These are phyloP conservation scores for Glaucomys volans DNA, from an alignment of 2,113 vertebrate genomes.

Conservation along the genomic window DNA sequence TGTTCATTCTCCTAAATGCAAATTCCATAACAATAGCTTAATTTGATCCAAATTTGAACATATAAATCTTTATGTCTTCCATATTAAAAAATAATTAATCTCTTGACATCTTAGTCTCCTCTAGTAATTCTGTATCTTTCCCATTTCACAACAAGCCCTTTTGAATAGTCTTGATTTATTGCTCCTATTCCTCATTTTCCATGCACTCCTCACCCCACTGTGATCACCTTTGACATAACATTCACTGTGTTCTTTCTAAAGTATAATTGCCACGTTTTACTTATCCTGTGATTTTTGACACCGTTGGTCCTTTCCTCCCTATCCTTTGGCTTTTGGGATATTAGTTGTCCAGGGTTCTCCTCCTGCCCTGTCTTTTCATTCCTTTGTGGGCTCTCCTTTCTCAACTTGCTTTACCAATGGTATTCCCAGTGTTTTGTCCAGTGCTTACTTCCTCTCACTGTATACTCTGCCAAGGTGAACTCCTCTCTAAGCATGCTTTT, in stretches of 20 bases:
- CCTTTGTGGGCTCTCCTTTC: not conserved
- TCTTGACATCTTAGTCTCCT: not conserved
- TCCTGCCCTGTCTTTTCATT: not conserved
- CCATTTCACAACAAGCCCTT: not conserved
- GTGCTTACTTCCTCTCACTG: not conserved
- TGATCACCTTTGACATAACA: not conserved
- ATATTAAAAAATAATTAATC: not conserved
- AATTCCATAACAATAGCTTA: not conserved
- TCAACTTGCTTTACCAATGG: too few relatives aligned
- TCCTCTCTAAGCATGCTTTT: not conserved
- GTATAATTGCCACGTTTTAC: not conserved
- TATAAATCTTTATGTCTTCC: not conserved
- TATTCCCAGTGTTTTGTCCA: not conserved
- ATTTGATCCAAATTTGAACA: not conserved
- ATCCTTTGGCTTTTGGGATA: not conserved
- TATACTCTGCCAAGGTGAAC: not conserved
- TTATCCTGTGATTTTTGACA: not conserved
- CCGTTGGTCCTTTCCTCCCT: not conserved
- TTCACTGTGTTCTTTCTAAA: not conserved
- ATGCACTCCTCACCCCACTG: not conserved
- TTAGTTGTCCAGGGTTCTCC: not conserved
- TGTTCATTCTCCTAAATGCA: not conserved
- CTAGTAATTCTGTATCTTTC: not conserved
- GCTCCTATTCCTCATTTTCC: not conserved
- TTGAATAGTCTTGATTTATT: not conserved